Conservation (phyloP, 2,797 vertebrate species). For the Pagetopsis macropterus region DNA sequence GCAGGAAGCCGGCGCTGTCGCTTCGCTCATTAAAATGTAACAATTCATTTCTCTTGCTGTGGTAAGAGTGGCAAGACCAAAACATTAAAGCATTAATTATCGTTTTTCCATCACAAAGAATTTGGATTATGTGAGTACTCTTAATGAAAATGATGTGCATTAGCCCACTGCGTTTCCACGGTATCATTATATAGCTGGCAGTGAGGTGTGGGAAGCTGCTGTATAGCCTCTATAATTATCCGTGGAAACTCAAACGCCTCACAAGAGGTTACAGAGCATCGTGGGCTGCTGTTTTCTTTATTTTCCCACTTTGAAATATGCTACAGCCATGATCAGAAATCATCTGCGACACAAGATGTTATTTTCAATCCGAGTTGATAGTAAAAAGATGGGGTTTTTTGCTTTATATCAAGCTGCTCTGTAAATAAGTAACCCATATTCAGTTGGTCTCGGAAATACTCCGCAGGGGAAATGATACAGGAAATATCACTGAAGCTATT, state of each 20-base stretch:
- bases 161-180: constrained; percentile 88
- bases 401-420: background rate
- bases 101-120: constrained; percentile 92
- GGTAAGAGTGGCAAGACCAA: constrained; percentile 90
- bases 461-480: background rate
- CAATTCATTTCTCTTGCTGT: constrained; percentile 92
- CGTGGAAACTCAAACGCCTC: constrained; percentile 85
- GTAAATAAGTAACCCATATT: constrained; percentile 26
- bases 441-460: constrained; percentile 16
- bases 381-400: background rate
- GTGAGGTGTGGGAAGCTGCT: constrained; percentile 93
- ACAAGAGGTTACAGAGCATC: constrained; percentile 79
- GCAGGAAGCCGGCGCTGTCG: constrained; percentile 88
- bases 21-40: constrained; percentile 97
- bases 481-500: constrained; percentile 22
- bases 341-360: constrained; percentile 38
- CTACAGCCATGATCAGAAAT: constrained; percentile 62
- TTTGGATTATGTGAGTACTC: constrained; percentile 92
- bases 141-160: constrained; percentile 96
- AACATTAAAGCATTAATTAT: constrained; percentile 98
- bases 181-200: constrained; percentile 94
- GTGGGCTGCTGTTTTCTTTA: constrained; percentile 79
- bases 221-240: constrained; percentile 95
- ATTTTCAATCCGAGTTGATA: constrained; percentile 4
- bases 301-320: constrained; percentile 59